Percentiles rank a stretch among this genome's conserved stretches.
Evolutionary conservation across 1,140 invertebrate species (phyloP).

Genomic region (Neocloeon triangulifer): DNA sequence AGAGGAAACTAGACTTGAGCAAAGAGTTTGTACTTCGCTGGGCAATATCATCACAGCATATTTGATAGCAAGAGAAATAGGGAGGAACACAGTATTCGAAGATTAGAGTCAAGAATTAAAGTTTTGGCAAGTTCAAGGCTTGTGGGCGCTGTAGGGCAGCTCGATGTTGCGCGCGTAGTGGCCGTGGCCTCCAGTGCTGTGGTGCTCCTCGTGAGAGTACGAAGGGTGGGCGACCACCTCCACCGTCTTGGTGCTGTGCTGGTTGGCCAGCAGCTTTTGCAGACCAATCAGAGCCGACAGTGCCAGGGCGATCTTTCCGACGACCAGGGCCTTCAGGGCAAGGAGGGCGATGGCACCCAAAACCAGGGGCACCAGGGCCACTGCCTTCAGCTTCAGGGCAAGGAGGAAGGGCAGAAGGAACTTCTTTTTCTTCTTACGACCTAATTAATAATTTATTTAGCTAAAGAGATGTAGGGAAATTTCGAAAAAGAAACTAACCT

Average conservation of each 20-base stretch:
- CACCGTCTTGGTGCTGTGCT: conserved; percentile 35
- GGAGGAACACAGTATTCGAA: no score
- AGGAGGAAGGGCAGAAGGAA: conserved; percentile 47
- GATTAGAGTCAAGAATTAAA: no score
- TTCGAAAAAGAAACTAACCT: conserved; percentile 26
- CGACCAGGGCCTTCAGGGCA: conserved; percentile 56
- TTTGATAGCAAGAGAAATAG: no score
- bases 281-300: conserved; percentile 49
- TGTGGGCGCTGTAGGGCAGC: conserved; percentile 34
- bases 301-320: conserved; percentile 56
- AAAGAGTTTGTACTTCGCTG: no score
- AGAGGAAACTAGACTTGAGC: no score
- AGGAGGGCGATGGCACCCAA: conserved; percentile 54
- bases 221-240: conserved; percentile 47
- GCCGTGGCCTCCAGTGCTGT: conserved; percentile 22
- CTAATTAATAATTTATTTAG: conserved; percentile 14
- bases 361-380: conserved; percentile 46
- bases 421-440: conserved; percentile 31
- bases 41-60: no score
- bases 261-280: conserved; percentile 43
- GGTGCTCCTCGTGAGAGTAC: conserved; percentile 29
- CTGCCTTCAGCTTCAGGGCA: conserved; percentile 54
- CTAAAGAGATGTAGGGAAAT: conserved; percentile 3
- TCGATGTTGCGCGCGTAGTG: conserved; percentile 32
- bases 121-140: no score